A percentile compares a stretch with the other conserved stretches of the same genome.
Evolutionary conservation across 2,113 vertebrate species (phyloP).

Genomic region (Dicaeum eximium): DNA sequence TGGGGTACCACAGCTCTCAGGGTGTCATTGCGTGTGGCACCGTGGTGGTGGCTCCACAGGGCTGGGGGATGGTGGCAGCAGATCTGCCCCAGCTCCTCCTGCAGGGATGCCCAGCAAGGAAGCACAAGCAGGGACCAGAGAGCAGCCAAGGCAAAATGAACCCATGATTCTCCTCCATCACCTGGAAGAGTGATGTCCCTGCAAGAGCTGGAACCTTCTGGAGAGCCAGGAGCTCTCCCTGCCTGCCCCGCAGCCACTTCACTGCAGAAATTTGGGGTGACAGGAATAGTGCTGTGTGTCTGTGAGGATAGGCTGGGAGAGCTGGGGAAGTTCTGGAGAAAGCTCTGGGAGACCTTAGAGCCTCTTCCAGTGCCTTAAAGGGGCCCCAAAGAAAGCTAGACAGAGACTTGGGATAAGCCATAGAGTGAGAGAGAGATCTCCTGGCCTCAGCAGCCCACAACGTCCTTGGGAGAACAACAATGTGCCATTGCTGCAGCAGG

Average conservation of each 20-base stretch:
- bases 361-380: background rate
- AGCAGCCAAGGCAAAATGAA: background rate
- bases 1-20: fast-evolving
- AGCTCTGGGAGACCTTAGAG: background rate
- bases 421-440: background rate
- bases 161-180: background rate
- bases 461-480: background rate
- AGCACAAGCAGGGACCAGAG: background rate
- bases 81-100: background rate
- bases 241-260: background rate
- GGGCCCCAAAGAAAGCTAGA: background rate
- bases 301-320: background rate
- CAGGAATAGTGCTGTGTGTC: background rate
- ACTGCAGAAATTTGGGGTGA: fast-evolving
- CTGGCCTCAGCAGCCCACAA: background rate
- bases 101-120: background rate
- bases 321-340: background rate
- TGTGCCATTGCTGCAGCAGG: background rate
- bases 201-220: background rate
- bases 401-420: background rate
- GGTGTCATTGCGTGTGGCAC: too few species aligned
- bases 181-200: fast-evolving
- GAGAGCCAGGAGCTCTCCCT: fast-evolving
- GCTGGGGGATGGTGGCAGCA: background rate
- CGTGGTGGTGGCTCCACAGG: fast-evolving